phyloP scores from a whole-genome alignment of 1,140 invertebrate genomes.

The Contarinia nasturtii region DNA sequence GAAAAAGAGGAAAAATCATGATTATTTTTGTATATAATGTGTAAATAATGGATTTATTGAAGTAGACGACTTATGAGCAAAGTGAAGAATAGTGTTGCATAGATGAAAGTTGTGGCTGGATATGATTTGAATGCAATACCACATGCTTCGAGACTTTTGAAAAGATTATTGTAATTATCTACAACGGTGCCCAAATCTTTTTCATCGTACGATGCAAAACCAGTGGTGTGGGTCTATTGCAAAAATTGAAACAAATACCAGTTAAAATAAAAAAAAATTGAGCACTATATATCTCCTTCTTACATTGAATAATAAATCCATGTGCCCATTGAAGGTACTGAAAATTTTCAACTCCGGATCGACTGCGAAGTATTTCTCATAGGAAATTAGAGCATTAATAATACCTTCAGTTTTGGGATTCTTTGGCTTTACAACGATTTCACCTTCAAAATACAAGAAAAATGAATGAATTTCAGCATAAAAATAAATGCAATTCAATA shows the following conservation, averaged over 20 bases:
- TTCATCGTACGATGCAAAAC: slow-evolving; percentile 22
- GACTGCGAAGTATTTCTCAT: slow-evolving; percentile 30
- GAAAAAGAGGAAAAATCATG: too few relatives aligned
- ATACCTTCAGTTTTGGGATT: slow-evolving; percentile 19
- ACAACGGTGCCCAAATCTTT: slow-evolving; percentile 9
- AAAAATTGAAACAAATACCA: too few relatives aligned
- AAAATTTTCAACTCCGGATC: slow-evolving; percentile 23
- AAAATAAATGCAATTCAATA: slow-evolving; percentile 1
- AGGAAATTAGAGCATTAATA: slow-evolving; percentile 25
- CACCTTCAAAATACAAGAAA: slow-evolving; percentile 15
- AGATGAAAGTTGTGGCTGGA: too few relatives aligned
- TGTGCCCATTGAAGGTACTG: slow-evolving; percentile 25
- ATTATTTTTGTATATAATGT: too few relatives aligned
- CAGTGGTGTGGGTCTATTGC: slow-evolving; percentile 26
- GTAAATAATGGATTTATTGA: too few relatives aligned
- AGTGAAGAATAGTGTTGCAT: too few relatives aligned
- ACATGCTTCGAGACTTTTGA: slow-evolving; percentile 20
- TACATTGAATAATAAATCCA: slow-evolving; percentile 34
- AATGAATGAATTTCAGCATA: slow-evolving; percentile 22
- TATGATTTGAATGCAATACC: neutral
- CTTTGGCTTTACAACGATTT: slow-evolving; percentile 15
- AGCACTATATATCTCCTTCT: too few relatives aligned
- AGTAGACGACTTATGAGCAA: too few relatives aligned
- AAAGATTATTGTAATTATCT: slow-evolving; percentile 20
- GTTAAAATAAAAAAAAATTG: too few relatives aligned